Conservation (phyloP, 1,140 invertebrate species). For the Zeugodacus cucurbitae region DNA sequence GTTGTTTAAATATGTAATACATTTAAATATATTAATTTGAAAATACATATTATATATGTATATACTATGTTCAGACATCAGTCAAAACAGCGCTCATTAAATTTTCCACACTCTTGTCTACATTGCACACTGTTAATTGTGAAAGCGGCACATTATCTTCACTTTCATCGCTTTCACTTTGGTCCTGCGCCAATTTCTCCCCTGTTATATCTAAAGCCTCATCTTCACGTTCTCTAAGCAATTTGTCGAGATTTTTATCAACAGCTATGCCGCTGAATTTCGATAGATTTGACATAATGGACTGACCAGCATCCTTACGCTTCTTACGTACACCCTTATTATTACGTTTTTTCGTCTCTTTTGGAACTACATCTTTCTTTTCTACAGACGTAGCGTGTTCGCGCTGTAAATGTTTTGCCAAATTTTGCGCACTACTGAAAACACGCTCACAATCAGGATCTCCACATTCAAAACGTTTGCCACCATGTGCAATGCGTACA, state of each 20-base stretch:
- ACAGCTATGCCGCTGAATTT: slow-evolving; percentile 52
- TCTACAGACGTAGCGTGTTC: slow-evolving; percentile 43
- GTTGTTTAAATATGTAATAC: background rate
- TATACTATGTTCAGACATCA: background rate
- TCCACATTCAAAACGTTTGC: slow-evolving; percentile 57
- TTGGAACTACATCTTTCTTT: background rate
- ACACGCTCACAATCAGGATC: slow-evolving; percentile 50
- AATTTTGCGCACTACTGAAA: slow-evolving; percentile 60
- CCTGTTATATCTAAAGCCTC: slow-evolving; percentile 48
- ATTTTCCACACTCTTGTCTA: background rate
- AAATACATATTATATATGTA: background rate
- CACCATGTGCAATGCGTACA: slow-evolving; percentile 50
- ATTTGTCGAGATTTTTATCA: slow-evolving; percentile 50
- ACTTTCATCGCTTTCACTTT: background rate
- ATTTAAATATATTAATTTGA: too few species aligned
- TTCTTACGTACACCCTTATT: slow-evolving; percentile 47
- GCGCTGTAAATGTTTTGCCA: slow-evolving; percentile 52
- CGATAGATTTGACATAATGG: slow-evolving; percentile 50
- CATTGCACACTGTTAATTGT: background rate
- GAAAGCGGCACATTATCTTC: background rate
- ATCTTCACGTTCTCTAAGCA: slow-evolving; percentile 48
- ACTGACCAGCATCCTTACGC: slow-evolving; percentile 54
- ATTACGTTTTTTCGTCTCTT: slow-evolving; percentile 7
- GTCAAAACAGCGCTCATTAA: background rate
- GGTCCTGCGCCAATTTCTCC: slow-evolving; percentile 41